Percentiles rank a stretch among this genome's conserved stretches.
These are phyloP conservation scores for Cyprichromis sp. DNA, from an alignment of 2,113 vertebrate species.

Conservation along the genomic window DNA sequence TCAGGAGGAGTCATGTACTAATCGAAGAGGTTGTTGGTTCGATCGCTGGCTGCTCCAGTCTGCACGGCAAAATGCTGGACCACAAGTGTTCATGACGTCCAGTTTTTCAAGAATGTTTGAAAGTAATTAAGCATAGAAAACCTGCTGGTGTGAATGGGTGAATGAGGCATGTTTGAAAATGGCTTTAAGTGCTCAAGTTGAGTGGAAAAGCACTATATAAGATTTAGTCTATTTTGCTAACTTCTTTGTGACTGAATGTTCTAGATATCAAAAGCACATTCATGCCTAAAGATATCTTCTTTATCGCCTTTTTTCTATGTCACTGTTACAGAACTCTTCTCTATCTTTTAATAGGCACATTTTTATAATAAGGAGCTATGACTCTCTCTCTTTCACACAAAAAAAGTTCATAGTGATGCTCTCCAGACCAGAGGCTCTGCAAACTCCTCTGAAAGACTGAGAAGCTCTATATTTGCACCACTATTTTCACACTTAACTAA, in stretches of 20 bases:
- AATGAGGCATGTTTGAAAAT: neutral
- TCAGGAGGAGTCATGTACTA: neutral
- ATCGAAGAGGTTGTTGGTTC: neutral
- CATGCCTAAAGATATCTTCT: neutral
- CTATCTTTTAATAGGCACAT: neutral
- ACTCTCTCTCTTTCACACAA: neutral
- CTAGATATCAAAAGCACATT: neutral
- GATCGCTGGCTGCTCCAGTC: neutral
- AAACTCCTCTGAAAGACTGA: neutral
- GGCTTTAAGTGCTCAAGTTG: neutral
- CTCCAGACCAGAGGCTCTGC: neutral
- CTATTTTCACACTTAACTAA: neutral
- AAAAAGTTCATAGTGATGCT: neutral
- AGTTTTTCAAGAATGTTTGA: neutral
- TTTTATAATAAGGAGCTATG: neutral
- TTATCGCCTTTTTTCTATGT: neutral
- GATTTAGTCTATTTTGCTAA: neutral
- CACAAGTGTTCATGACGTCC: neutral
- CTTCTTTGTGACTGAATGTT: neutral
- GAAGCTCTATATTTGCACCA: neutral
- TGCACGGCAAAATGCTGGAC: neutral
- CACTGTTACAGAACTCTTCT: neutral
- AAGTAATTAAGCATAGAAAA: neutral
- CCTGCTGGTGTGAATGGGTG: neutral
- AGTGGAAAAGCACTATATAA: neutral